Conservation (phyloP, 2,113 vertebrate genomes). For the Dasypus novemcinctus region DNA sequence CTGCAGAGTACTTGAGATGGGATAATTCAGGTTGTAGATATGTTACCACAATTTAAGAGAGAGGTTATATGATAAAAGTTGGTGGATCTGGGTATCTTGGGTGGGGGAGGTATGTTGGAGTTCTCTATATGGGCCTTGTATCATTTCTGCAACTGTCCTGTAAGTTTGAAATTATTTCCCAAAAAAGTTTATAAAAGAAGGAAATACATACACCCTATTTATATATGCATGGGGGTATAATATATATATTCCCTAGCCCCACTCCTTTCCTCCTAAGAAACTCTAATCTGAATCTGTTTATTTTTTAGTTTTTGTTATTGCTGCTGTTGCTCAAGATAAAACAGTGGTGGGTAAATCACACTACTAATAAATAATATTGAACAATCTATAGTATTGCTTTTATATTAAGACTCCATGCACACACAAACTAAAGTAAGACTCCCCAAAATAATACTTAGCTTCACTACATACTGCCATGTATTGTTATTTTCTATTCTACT, state of each 20-base stretch:
- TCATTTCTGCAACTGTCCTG: too few relatives aligned
- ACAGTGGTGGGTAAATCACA: background rate
- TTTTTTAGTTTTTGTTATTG: background rate
- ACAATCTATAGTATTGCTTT: background rate
- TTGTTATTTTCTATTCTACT: background rate
- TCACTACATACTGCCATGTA: background rate
- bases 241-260: background rate
- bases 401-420: background rate
- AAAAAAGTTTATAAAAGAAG: too few relatives aligned
- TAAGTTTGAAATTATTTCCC: too few relatives aligned
- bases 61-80: too few relatives aligned
- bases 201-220: too few relatives aligned
- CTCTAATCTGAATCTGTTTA: background rate
- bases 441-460: background rate
- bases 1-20: too few relatives aligned
- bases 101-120: too few relatives aligned
- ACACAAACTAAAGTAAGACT: background rate
- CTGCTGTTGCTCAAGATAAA: background rate
- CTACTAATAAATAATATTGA: background rate
- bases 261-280: background rate
- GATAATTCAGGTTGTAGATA: too few relatives aligned
- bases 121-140: too few relatives aligned
- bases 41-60: too few relatives aligned
- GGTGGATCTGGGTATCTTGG: too few relatives aligned
- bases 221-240: too few relatives aligned